Evolutionary conservation across 2,888 invertebrate genomes (phyloP).

Genomic region (Parochlus steinenii): DNA sequence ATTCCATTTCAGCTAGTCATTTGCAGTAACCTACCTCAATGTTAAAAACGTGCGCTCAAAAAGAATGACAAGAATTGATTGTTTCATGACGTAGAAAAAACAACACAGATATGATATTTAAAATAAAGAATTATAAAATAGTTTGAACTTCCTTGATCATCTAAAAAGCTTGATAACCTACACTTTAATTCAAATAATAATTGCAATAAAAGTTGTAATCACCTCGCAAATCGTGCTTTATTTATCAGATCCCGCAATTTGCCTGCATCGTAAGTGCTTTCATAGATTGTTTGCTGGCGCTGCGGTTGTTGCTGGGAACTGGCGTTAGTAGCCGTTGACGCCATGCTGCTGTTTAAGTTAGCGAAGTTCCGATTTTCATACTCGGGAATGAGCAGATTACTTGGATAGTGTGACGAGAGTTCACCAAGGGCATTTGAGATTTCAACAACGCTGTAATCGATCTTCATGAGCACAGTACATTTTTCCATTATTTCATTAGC

Average conservation of each 20-base stretch:
- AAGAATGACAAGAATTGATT: too few species aligned
- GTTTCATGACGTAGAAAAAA: too few species aligned
- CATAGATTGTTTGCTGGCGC: conserved; percentile 36
- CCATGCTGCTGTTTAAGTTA: not conserved
- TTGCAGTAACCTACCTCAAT: too few species aligned
- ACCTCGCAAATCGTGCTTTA: conserved; percentile 47
- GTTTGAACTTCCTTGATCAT: too few species aligned
- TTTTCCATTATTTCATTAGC: conserved; percentile 39
- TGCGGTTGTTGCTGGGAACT: conserved; percentile 17
- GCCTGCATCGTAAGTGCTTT: conserved; percentile 37
- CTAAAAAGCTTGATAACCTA: too few species aligned
- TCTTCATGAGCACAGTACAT: conserved; percentile 44
- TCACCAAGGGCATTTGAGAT: conserved; percentile 48
- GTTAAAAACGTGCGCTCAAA: too few species aligned
- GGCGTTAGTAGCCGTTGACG: too few species aligned
- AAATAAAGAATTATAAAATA: too few species aligned
- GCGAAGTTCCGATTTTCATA: conserved; percentile 28
- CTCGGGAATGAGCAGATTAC: conserved; percentile 46
- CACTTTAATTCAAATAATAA: too few species aligned
- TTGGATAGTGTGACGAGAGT: conserved; percentile 53
- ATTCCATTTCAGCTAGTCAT: too few species aligned
- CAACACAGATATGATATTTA: too few species aligned
- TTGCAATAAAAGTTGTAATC: conserved; percentile 8
- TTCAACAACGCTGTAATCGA: conserved; percentile 48
- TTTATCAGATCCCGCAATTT: conserved; percentile 45